phyloP scores from a whole-genome alignment of 2,113 vertebrate species.

The Edolisoma coerulescens region DNA sequence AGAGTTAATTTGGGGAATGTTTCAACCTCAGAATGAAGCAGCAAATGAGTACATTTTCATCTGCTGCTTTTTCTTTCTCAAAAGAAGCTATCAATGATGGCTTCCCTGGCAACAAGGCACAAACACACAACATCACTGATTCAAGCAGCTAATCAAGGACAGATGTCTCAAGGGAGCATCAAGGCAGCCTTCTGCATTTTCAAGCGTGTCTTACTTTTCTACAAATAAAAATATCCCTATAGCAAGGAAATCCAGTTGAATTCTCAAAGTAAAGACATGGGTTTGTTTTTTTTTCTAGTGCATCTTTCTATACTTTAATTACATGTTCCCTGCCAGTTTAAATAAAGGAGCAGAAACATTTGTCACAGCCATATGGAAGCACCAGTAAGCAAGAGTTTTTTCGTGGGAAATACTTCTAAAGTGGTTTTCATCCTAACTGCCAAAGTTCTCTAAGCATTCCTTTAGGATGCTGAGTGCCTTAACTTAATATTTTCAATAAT shows the following conservation, averaged over 20 bases:
- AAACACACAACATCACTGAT: neutral
- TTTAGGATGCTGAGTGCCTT: neutral
- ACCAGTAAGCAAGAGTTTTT: neutral
- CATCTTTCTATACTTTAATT: neutral
- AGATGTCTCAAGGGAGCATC: neutral
- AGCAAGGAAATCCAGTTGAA: neutral
- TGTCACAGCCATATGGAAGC: neutral
- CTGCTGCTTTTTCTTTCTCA: neutral
- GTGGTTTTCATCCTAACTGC: neutral
- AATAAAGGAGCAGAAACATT: neutral
- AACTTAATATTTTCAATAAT: no score
- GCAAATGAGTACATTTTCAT: neutral
- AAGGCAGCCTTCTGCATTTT: neutral
- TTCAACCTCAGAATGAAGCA: neutral
- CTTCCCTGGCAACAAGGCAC: neutral
- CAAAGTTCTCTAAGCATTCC: neutral
- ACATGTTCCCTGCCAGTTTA: neutral
- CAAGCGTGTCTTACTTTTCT: neutral
- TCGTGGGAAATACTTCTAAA: neutral
- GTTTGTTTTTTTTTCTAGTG: neutral
- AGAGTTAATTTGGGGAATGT: neutral
- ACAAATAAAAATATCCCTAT: neutral
- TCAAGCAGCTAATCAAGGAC: constrained; percentile 28
- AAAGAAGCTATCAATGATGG: neutral
- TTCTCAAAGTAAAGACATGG: neutral